A percentile compares a stretch with the other conserved stretches of the same genome.
Evolutionary conservation across 2,113 vertebrate species (phyloP).

Genomic region (Protomyctophum bolini): DNA sequence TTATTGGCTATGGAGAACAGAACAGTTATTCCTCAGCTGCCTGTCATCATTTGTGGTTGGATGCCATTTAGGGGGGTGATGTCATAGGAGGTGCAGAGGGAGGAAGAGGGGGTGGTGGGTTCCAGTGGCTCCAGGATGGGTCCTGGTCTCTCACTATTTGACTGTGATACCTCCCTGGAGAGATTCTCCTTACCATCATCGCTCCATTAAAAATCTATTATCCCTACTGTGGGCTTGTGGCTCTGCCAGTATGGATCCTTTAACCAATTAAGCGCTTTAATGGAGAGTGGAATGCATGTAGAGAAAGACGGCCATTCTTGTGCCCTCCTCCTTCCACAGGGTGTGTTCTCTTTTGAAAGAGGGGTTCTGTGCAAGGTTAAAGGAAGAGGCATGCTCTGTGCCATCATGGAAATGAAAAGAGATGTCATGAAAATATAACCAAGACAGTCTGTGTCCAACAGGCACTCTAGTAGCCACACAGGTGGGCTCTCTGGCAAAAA

Average conservation of each 20-base stretch:
- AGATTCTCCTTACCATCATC: slow-evolving; percentile 75
- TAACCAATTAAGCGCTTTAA: slow-evolving; percentile 72
- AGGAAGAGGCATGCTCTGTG: not conserved
- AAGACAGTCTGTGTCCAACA: not conserved
- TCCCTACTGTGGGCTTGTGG: slow-evolving; percentile 66
- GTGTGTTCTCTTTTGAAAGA: slow-evolving; percentile 5
- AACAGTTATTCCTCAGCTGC: slow-evolving; percentile 18
- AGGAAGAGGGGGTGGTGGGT: slow-evolving; percentile 50
- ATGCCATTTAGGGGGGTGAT: slow-evolving; percentile 61
- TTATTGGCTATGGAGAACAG: slow-evolving; percentile 17
- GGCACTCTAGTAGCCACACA: not conserved
- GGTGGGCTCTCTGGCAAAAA: not conserved
- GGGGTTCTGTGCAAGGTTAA: slow-evolving; percentile 1
- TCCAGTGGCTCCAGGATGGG: slow-evolving; percentile 58
- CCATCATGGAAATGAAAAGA: not conserved
- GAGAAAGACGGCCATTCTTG: slow-evolving; percentile 26
- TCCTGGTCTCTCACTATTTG: slow-evolving; percentile 64
- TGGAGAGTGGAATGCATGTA: slow-evolving; percentile 51
- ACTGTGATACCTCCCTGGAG: slow-evolving; percentile 71
- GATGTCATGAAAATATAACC: not conserved
- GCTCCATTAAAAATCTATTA: slow-evolving; percentile 81
- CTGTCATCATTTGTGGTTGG: slow-evolving; percentile 49
- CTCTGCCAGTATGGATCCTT: slow-evolving; percentile 71
- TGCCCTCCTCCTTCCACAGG: slow-evolving; percentile 1
- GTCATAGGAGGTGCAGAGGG: slow-evolving; percentile 55